Evolutionary conservation across 2,888 invertebrate genomes (phyloP).

Genomic region (Zelleria hepariella): DNA sequence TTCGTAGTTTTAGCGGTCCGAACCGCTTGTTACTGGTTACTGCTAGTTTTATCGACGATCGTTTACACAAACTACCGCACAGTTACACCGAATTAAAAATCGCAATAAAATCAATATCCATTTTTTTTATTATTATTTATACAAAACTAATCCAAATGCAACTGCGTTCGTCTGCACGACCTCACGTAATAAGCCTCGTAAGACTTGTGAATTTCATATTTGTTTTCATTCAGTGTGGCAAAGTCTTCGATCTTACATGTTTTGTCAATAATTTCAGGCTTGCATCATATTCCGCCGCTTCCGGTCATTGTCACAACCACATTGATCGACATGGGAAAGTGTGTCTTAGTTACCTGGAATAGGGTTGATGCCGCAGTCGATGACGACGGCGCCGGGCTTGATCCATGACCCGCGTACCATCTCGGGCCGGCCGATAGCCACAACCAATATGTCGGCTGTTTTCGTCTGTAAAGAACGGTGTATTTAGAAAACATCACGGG

Average conservation of each 20-base stretch:
- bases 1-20: background rate
- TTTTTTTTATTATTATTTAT: background rate
- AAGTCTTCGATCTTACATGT: background rate
- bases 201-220: background rate
- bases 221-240: background rate
- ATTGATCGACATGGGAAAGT: background rate
- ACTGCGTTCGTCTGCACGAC: background rate
- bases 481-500: background rate
- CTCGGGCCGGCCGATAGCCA: slow-evolving; percentile 91
- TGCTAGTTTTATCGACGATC: background rate
- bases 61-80: too few species aligned
- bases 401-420: slow-evolving; percentile 96
- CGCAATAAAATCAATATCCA: too few species aligned
- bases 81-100: too few species aligned
- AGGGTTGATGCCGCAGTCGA: slow-evolving; percentile 98
- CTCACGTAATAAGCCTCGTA: background rate
- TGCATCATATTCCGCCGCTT: background rate
- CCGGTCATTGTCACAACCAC: background rate
- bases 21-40: background rate
- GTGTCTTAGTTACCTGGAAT: slow-evolving; percentile 77
- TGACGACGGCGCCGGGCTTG: slow-evolving; percentile 97
- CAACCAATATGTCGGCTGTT: slow-evolving; percentile 95
- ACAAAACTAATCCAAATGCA: background rate
- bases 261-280: background rate
- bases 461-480: slow-evolving; percentile 60